Evolutionary conservation across 1,140 invertebrate genomes (phyloP), one percentile per base, ranked within the genome.

Genomic region (Saccostrea echinata): DNA sequence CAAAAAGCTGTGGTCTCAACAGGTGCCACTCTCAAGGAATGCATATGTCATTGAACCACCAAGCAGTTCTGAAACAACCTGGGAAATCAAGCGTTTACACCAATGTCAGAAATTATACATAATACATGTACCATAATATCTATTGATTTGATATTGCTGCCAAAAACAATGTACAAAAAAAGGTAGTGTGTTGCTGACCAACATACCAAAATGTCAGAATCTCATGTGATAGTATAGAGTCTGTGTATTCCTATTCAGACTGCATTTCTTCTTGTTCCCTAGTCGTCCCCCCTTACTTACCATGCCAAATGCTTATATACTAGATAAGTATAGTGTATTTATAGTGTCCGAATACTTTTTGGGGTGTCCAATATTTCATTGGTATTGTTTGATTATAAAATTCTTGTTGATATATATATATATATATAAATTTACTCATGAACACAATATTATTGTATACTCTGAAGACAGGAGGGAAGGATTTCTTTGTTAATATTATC

Each of bases 151-250:
- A 33, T 16, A 27, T 76, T 27, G 12, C 16, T 76, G 68, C 68
- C 68, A 76, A 76, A 64, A 76, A 27, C 68, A 16, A 6, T 64
- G 57, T 64, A n/a, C 21, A 16, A 30, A 27, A 30, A 30, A 76
- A 27, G 13, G 16, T 76, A 30, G 68, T 27, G 27, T 18, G 68
- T 76, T 76, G 68, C 68, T 76, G 68, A 27, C 24, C 68, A 30
- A 76, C 68, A 30, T 33, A 76, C 68, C 24, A 76, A 30, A 16
- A 30, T 61, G 13, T 33, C 68, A 76, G 68, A 76, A 30, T 76
- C 27, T 76, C 68, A 76, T 61, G 68, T 30, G 68, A 76, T 76
- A 76, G 68, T 76, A 30, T 27, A 30, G 24, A 76, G 68, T 76
- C 68, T 30, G 68, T 30, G 24, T 24, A 11, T 76, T 76, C 12